Evolutionary conservation across 2,113 vertebrate genomes (phyloP).

Genomic region (Osmerus mordax): DNA sequence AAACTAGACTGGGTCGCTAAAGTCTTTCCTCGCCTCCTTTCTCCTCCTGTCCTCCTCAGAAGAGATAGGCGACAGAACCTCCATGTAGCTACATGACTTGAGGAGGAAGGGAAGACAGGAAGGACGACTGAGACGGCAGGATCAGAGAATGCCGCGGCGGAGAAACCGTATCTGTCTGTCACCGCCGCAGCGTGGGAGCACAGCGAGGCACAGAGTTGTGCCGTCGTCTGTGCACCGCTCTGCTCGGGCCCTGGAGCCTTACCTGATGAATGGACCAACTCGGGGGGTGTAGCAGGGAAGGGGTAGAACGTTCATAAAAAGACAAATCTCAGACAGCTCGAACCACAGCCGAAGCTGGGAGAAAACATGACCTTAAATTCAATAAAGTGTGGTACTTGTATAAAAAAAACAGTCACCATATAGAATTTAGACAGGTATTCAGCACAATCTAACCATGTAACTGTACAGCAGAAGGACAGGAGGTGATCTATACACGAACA

Average conservation of each 20-base stretch:
- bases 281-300: neutral
- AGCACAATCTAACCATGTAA: constrained; percentile 51
- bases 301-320: constrained; percentile 4
- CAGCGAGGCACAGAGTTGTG: neutral
- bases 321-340: neutral
- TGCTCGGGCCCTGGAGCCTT: neutral
- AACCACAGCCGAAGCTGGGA: constrained; percentile 3
- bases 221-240: neutral
- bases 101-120: no score
- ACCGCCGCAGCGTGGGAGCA: neutral
- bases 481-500: constrained; percentile 38
- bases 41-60: no score
- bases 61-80: no score
- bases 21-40: no score
- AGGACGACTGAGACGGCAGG: no score
- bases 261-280: no score
- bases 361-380: constrained; percentile 20
- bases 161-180: neutral
- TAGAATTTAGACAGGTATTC: constrained; percentile 44
- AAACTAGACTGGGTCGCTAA: no score
- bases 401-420: constrained; percentile 38
- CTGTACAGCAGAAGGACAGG: constrained; percentile 12
- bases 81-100: no score
- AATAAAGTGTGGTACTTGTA: constrained; percentile 38
- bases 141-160: no score